A percentile compares a stretch with the other conserved stretches of the same genome.
phyloP scores from a whole-genome alignment of 30 jellyfish, hydroid and myxozoan species.

The Rhopilema esculentum region DNA sequence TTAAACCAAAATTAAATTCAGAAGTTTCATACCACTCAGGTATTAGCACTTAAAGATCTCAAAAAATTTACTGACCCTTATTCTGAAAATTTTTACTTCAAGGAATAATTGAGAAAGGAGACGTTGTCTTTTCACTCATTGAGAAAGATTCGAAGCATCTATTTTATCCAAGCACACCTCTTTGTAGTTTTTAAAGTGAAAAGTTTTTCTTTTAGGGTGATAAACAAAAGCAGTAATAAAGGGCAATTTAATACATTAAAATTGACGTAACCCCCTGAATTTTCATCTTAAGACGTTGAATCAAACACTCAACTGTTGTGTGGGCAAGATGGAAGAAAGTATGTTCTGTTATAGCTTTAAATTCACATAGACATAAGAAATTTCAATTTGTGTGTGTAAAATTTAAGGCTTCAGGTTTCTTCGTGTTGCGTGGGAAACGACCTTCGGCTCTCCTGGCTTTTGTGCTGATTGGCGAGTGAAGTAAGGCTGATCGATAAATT shows the following conservation, averaged over 20 bases:
- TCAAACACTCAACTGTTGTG: slow-evolving; percentile 70
- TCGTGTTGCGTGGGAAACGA: background rate
- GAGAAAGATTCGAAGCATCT: no score
- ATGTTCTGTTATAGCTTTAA: slow-evolving; percentile 55
- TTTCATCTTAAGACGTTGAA: slow-evolving; percentile 72
- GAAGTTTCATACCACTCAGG: no score
- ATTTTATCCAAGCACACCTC: no score
- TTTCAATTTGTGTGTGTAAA: background rate
- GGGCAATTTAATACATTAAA: background rate
- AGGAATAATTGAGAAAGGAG: no score
- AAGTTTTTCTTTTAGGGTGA: background rate
- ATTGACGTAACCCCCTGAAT: slow-evolving; percentile 54
- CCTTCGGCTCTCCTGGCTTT: background rate
- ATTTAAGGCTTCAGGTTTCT: background rate
- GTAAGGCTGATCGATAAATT: background rate
- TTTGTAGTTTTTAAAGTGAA: background rate
- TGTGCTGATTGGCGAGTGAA: background rate
- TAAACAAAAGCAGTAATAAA: background rate
- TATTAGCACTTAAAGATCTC: no score
- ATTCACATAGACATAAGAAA: slow-evolving; percentile 16
- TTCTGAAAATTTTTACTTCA: no score
- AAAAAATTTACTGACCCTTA: no score
- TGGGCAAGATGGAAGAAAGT: slow-evolving; percentile 55
- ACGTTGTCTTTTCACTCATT: no score
- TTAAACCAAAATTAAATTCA: no score